Base-by-base conservation (phyloP, 1,140 invertebrate genomes). In the Drosophila insularis region DNA sequence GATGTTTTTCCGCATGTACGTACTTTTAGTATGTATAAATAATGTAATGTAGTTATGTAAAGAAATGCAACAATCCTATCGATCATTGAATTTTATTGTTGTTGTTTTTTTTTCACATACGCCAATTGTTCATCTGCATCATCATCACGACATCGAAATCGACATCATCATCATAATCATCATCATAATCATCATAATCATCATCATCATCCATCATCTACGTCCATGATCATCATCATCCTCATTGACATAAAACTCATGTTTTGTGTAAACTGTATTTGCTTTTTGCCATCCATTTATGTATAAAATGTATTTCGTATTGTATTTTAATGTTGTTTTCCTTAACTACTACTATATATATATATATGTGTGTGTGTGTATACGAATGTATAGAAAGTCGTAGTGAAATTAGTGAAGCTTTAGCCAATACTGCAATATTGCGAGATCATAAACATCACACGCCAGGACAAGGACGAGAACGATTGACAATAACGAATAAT, bases 391-490 rank as follows among this genome's bases (percentile, higher is more conserved):
- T 91, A 91, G 90, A 91, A 89, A 84, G 90, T 91, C 63, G 87
- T 91, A 91, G 90, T 91, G 69, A 90, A 89, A 79, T 74, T 91
- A 91, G 90, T 91, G 86, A 91, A 86, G 80, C 90, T 91, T 80
- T 91, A 91, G 90, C 90, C 86, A 81, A 91, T 80, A 65, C 79
- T 91, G 80, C 90, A 91, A 81, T 89, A 91, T 68, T 91, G 90
- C 68, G 78, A 91, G 80, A 74, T 90, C 76, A 90, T 91, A 70
- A 79, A 87, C 59, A 91, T 91, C 70, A 85, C 74, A 67, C 85
- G 80, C 71, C 69, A 79, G 73, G 77, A 87, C 80, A 77, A 63
- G 65, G 79, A 81, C 69, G 65, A 59, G 19, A 80, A 77, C 74
- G 77, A 78, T 65, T 78, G 82, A 89, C 84, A 63, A 63, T 61